Conservation (phyloP, 2,888 invertebrate species). For the Encarsia formosa region DNA sequence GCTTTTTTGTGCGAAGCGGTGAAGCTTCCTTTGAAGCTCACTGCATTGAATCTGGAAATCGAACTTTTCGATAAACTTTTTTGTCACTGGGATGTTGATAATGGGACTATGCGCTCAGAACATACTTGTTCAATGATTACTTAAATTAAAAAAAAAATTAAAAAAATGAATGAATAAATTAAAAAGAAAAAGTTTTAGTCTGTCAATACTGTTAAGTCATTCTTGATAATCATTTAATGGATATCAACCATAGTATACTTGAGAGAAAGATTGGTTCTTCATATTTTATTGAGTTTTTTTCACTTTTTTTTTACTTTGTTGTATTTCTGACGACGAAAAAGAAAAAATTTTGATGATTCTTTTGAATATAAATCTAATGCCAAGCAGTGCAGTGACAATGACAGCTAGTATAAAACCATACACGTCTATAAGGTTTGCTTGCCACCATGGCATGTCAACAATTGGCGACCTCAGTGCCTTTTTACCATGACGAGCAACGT, state of each 20-base stretch:
- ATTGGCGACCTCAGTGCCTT: slow-evolving; percentile 48
- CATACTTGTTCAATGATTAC: too few species aligned
- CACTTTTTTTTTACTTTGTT: too few species aligned
- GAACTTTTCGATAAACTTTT: slow-evolving; percentile 20
- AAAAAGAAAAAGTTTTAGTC: slow-evolving; percentile 7
- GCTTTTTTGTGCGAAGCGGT: too few species aligned
- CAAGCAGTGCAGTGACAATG: slow-evolving; percentile 3
- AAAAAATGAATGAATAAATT: not conserved
- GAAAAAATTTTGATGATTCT: too few species aligned
- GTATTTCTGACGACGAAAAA: too few species aligned
- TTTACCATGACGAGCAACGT: slow-evolving; percentile 54
- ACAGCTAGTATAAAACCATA: slow-evolving; percentile 50
- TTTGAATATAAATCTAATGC: not conserved
- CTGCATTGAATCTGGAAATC: slow-evolving; percentile 20
- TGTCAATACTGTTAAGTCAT: too few species aligned
- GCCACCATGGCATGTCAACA: slow-evolving; percentile 48
- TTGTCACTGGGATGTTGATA: slow-evolving; percentile 3
- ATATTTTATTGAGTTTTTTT: too few species aligned
- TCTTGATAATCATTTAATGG: too few species aligned
- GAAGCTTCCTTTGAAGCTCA: slow-evolving; percentile 12
- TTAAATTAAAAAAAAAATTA: not conserved
- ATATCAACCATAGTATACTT: too few species aligned
- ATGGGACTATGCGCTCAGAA: too few species aligned
- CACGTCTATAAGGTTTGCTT: slow-evolving; percentile 54
- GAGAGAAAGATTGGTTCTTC: too few species aligned